Conservation (phyloP, 2,113 vertebrate species). For the Emydocephalus ijimae region DNA sequence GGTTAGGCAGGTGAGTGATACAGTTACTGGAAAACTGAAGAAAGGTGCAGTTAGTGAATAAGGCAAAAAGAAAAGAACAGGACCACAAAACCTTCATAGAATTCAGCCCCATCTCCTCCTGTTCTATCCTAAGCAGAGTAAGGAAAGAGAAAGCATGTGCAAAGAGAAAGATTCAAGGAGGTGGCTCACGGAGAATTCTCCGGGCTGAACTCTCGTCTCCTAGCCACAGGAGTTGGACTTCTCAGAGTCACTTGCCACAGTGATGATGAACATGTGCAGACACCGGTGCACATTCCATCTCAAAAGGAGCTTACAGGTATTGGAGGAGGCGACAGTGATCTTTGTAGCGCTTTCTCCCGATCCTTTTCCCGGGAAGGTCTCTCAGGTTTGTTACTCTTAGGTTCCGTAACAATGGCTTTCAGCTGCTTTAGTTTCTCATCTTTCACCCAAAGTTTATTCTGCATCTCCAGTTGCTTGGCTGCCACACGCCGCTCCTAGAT, state of each 20-base stretch:
- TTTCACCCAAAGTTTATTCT: constrained; percentile 98
- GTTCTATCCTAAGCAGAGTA: background rate
- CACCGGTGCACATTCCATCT: accelerated
- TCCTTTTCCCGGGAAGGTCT: constrained; percentile 82
- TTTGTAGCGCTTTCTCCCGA: constrained; percentile 65
- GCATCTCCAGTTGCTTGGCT: constrained; percentile 94
- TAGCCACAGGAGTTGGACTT: background rate
- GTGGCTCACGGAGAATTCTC: background rate
- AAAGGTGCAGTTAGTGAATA: constrained; percentile 64
- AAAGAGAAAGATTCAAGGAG: background rate
- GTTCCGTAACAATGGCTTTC: constrained; percentile 92
- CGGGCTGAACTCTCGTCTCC: no score
- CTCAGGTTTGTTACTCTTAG: constrained; percentile 75
- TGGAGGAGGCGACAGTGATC: constrained; percentile 81
- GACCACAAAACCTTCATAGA: background rate
- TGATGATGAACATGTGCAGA: accelerated
- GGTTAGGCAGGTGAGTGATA: constrained; percentile 64
- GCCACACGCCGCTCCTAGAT: constrained; percentile 87
- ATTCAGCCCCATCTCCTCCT: background rate
- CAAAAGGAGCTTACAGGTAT: constrained; percentile 72
- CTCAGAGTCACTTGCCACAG: background rate
- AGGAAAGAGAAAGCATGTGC: no score
- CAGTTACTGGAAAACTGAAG: constrained; percentile 67
- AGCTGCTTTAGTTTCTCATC: constrained; percentile 98
- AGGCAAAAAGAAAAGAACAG: background rate